Base-by-base conservation (phyloP, 2,888 invertebrate species). In the Frankliniella intonsa region DNA sequence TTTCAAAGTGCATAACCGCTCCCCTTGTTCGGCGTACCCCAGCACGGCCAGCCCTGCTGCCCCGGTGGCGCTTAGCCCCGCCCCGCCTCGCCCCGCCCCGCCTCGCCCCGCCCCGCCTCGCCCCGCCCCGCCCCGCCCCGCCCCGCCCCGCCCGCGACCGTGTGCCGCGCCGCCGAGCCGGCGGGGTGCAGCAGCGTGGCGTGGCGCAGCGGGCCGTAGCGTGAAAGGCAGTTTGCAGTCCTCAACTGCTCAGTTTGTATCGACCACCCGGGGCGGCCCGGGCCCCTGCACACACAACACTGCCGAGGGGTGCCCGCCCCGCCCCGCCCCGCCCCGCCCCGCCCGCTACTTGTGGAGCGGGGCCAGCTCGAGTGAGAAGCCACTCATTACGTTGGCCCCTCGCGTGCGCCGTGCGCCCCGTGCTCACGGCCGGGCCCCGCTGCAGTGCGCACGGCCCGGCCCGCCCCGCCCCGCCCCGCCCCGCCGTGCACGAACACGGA, bases 171-270 rank as follows among this genome's bases (percentile, higher is more conserved):
- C 38, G n/a, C n/a, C n/a, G n/a, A n/a, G n/a, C n/a, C n/a, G n/a
- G n/a, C n/a, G 38, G 38, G 38, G 38, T 38, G 38, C 38, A 38
- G 38, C 38, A 12, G 17, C 55, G 14, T 19, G 11, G 55, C 14
- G 55, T 19, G 55, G 17, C 55, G 17, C 17, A 38, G 38, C 38
- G 38, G 38, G 38, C 38, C 38, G 38, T 5, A 38, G 69, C 69
- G 25, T 25, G 69, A 22, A 76, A 25, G 69, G 22, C 69, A 76
- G 69, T 76, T 76, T 76, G 69, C 69, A 76, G 69, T 25, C 25
- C 69, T 76, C 69, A 76, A 76, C 69, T 76, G 69, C 69, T 76
- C 69, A 22, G 55, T 55, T 55, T 19, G 55, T 55, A 55, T 55
- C 55, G 55, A 55, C 55, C 55, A 14, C 55, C 55, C 14, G 17